A percentile compares a stretch with the other conserved stretches of the same genome.
Conservation (phyloP, 2,113 vertebrate genomes). For the Alectura lathami region DNA sequence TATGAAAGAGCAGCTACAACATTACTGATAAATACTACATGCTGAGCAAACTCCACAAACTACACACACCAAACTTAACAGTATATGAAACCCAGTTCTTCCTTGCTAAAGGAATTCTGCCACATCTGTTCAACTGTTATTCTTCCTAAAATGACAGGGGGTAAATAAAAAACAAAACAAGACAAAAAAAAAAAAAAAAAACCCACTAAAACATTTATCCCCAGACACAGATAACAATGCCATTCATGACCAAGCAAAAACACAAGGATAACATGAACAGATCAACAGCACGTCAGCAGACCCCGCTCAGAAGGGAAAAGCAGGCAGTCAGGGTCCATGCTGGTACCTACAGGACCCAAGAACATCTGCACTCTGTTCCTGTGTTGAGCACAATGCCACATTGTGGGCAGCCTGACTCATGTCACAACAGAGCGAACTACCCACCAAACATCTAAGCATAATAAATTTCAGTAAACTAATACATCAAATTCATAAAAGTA, state of each 20-base stretch:
- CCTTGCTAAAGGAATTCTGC: not conserved
- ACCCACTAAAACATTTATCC: not conserved
- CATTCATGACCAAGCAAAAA: not conserved
- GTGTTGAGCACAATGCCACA: not conserved
- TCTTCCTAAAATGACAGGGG: not conserved
- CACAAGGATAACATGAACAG: rapidly evolving
- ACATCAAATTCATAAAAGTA: not conserved
- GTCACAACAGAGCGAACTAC: not conserved
- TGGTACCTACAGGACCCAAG: not conserved
- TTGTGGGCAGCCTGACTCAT: rapidly evolving
- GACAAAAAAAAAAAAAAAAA: not conserved
- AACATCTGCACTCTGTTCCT: not conserved
- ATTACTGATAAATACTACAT: not conserved
- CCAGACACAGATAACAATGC: not conserved
- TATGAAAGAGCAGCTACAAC: not conserved
- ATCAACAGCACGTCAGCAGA: rapidly evolving
- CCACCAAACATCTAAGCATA: not conserved
- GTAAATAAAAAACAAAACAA: too few relatives aligned
- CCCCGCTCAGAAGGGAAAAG: not conserved
- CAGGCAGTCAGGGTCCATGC: rapidly evolving
- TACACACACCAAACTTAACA: not conserved
- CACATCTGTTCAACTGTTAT: not conserved
- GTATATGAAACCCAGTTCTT: not conserved
- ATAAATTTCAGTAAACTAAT: rapidly evolving
- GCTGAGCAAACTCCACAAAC: not conserved